phyloP scores from a whole-genome alignment of 2,113 vertebrate genomes.

The Paracyprichromis sp. region DNA sequence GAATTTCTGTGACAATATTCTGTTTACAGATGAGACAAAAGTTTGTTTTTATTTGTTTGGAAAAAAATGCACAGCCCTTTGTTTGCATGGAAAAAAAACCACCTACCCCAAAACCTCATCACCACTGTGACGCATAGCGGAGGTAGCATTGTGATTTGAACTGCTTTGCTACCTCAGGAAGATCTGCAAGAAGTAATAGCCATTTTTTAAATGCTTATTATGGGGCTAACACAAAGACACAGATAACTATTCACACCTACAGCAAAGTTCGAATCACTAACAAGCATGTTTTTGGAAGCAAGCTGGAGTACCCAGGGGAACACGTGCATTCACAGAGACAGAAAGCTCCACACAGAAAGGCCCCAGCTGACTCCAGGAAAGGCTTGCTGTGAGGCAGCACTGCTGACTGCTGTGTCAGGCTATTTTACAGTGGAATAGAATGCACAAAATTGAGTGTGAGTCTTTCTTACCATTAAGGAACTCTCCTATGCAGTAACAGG shows the following conservation, averaged over 20 bases:
- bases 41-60: neutral
- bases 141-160: neutral
- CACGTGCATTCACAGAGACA: neutral
- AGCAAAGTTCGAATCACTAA: neutral
- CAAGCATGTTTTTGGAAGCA: neutral
- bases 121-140: neutral
- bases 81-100: neutral
- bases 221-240: neutral
- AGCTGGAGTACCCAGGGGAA: neutral
- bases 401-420: neutral
- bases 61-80: neutral
- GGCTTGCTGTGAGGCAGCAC: neutral
- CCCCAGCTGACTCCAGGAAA: neutral
- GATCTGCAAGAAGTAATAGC: neutral
- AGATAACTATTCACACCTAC: neutral
- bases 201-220: neutral
- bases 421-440: neutral
- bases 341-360: neutral
- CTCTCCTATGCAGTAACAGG: neutral
- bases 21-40: neutral
- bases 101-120: neutral
- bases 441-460: neutral
- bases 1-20: neutral
- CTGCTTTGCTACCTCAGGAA: neutral
- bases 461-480: fast-evolving